Base-by-base conservation (phyloP, 23 tunicate genomes). In the Oikopleura dioica region DNA sequence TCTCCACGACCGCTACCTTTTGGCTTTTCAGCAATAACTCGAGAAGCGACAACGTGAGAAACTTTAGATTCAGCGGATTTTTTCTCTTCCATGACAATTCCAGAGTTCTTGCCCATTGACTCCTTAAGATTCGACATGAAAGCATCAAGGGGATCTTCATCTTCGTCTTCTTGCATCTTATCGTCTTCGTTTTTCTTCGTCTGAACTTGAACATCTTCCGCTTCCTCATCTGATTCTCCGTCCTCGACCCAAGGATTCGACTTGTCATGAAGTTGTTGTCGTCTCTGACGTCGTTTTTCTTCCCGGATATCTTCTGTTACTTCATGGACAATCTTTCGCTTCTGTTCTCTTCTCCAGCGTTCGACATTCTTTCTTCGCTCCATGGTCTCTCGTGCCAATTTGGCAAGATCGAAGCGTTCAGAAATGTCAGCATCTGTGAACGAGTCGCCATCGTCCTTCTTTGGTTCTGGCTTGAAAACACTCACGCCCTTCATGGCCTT, bases 121-220 rank as follows among this genome's bases (percentile, higher is more conserved):
- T 68, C 63, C 51, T 79, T 85, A 9, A 94, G 77, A 37, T 83
- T 85, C 79, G 76, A 79, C 99, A 94, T 94, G 75, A 81, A 94
- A 34, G 99, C 99, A 83, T 94, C 99, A 12, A 94, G 81, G 34
- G 99, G 99, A 81, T 94, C 99, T 35, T 83, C 81, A 50, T 94
- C 99, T 38, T 94, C 99, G 37, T 82, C 85, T 59, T 59, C 59
- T 23, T 44, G 78, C 9, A 12, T 23, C 30, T 33, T 36, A 29
- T 63, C 72, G 55, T 44, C 55, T 37, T 78, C 80, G 68, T 55
- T 38, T 77, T 86, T 59, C 35, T 79, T 76, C 0, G 23, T 79
- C 2, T 0, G 37, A 75, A 50, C 86, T 0, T 78, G 83, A 0
- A 32, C 80, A 37, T 26, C 37, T 29, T 35, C 77, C 35, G 78